phyloP scores from a whole-genome alignment of 2,797 vertebrate genomes.

The Lophius americanus region DNA sequence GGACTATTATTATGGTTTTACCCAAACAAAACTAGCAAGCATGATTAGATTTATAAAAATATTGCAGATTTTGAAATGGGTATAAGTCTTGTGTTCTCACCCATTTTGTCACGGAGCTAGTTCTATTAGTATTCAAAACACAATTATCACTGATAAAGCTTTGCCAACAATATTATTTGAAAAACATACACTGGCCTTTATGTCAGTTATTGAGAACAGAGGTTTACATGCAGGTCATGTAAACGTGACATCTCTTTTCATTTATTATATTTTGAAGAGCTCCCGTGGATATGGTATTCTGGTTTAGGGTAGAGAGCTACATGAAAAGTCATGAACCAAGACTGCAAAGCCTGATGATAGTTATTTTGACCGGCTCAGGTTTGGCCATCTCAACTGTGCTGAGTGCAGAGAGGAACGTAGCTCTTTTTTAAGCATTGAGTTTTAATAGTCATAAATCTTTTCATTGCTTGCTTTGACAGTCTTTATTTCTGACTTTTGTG shows the following conservation, averaged over 20 bases:
- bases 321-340: background rate
- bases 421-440: background rate
- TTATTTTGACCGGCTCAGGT: background rate
- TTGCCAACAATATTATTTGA: background rate
- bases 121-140: too few relatives aligned
- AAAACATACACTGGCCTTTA: background rate
- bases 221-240: background rate
- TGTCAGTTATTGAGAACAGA: background rate
- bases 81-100: too few relatives aligned
- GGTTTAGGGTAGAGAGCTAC: background rate
- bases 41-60: too few relatives aligned
- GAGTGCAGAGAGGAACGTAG: conserved; percentile 1
- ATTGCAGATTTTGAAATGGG: too few relatives aligned
- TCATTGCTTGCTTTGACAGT: background rate
- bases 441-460: conserved; percentile 3
- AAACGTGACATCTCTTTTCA: background rate
- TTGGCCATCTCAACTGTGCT: conserved; percentile 6
- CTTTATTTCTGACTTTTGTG: background rate
- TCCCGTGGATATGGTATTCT: background rate
- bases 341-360: background rate
- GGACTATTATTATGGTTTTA: too few relatives aligned
- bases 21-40: too few relatives aligned
- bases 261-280: too few relatives aligned
- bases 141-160: too few relatives aligned
- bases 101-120: too few relatives aligned